Evolutionary conservation across 2,113 vertebrate genomes (phyloP).

Genomic region (Lepus americanus): DNA sequence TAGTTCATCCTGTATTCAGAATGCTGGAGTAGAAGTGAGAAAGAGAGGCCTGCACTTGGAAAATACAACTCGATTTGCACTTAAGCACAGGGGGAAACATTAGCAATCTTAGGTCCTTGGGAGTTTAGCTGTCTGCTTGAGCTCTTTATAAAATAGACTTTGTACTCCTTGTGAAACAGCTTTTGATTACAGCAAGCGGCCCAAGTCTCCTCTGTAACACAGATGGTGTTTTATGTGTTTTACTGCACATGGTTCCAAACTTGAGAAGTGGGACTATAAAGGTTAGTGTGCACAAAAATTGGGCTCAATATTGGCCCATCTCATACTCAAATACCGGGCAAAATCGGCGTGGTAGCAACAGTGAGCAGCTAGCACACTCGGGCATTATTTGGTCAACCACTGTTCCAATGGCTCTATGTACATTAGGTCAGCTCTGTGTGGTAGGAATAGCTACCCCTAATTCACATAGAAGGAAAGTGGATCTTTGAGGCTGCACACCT

Average conservation of each 20-base stretch:
- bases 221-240: conserved; percentile 11
- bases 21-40: background rate
- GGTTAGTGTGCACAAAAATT: background rate
- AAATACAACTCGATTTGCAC: conserved; percentile 25
- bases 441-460: background rate
- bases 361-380: background rate
- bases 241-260: background rate
- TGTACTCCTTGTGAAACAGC: background rate
- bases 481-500: background rate
- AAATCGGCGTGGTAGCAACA: background rate
- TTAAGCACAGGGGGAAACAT: conserved; percentile 43
- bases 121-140: conserved; percentile 54
- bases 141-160: conserved; percentile 54
- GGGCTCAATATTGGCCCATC: background rate
- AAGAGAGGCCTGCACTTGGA: background rate
- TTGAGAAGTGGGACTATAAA: background rate
- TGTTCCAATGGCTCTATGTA: background rate
- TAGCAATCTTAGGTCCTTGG: conserved; percentile 26
- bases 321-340: background rate
- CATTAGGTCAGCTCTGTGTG: background rate
- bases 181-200: background rate
- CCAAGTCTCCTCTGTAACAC: background rate
- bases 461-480: background rate
- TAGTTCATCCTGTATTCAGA: background rate
- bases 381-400: background rate